Evolutionary conservation across 1,140 invertebrate species (phyloP).

Genomic region (Frieseomelitta varia): DNA sequence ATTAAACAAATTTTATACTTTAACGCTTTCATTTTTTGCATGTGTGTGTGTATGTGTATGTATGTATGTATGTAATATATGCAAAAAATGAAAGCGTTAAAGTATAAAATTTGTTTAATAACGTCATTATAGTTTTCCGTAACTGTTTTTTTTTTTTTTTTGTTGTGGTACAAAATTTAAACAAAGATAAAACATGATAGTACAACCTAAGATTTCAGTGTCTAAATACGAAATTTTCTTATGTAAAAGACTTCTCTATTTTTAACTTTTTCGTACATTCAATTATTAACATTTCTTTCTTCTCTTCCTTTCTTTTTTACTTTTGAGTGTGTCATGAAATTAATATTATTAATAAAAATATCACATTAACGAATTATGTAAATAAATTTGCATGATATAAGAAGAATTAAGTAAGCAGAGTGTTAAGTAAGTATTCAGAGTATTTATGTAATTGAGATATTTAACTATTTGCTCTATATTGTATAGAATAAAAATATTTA

Average conservation of each 20-base stretch:
- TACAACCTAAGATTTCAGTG: slow-evolving; percentile 62
- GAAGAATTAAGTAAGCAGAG: neutral
- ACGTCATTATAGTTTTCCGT: slow-evolving; percentile 41
- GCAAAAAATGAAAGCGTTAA: slow-evolving; percentile 3
- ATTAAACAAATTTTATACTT: slow-evolving; percentile 34
- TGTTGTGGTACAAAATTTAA: slow-evolving; percentile 32
- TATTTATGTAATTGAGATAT: slow-evolving; percentile 6
- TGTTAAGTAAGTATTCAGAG: neutral
- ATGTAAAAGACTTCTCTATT: neutral
- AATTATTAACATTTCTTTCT: neutral
- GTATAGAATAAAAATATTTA: neutral
- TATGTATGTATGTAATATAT: too few relatives aligned
- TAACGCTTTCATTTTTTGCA: slow-evolving; percentile 5
- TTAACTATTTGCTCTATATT: neutral
- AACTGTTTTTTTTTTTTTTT: slow-evolving; percentile 37
- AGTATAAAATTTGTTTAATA: slow-evolving; percentile 34
- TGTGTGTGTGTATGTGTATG: too few relatives aligned
- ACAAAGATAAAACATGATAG: slow-evolving; percentile 40
- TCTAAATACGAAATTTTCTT: neutral
- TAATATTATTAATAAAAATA: neutral
- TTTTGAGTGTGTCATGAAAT: neutral
- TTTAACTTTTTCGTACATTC: neutral
- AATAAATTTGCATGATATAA: neutral
- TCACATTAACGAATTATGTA: neutral
- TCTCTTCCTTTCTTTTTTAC: neutral